Base-by-base conservation (phyloP, 2,888 invertebrate genomes). In the Pteria penguin region DNA sequence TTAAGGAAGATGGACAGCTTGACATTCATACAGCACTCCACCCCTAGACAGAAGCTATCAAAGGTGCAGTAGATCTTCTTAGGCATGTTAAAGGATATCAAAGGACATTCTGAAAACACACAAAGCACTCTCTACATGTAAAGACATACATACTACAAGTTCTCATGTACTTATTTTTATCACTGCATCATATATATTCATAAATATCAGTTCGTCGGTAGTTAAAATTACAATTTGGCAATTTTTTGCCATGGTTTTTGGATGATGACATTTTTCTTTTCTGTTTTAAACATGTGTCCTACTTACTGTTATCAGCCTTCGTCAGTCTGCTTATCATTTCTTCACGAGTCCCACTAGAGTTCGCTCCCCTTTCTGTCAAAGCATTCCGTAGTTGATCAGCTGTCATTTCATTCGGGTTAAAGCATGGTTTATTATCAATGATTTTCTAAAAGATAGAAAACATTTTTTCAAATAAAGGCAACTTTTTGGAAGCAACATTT, bases 1-100 rank as follows among this genome's bases (percentile, higher is more conserved):
- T 85, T 87, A 36, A 81, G 78, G 62, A 86, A 83, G 67, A 88
- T 79, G 33, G 82, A 74, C n/a, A 84, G 75, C 62, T 87, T 86
- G 2, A 87, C 67, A 32, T 84, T 83, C 27, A 85, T 71, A 73
- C 88, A 88, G 61, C 88, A 88, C 58, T 88, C 86, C 14, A 88
- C 65, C 5, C 86, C 87, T 58, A 87, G 75, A 65, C 88, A 88
- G 61, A 81, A 80, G 26, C 81, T 73, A 58, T 87, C 86, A 62
- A 87, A 76, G 2, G 79, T 82, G 68, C 88, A 88, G 75, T 83
- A 84, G n/a, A 88, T 45, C 5, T 79, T 74, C 26, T 81, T 73
- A 5, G 87, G 86, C 69, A 88, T 65, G 1, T 69, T 63, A 31
- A 83, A 67, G 24, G 83, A 69, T 72, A 87, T 67, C 45, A 78